Percentiles rank a stretch among this genome's conserved stretches.
phyloP scores from a whole-genome alignment of 2,797 vertebrate species.

The Cuculus canorus region DNA sequence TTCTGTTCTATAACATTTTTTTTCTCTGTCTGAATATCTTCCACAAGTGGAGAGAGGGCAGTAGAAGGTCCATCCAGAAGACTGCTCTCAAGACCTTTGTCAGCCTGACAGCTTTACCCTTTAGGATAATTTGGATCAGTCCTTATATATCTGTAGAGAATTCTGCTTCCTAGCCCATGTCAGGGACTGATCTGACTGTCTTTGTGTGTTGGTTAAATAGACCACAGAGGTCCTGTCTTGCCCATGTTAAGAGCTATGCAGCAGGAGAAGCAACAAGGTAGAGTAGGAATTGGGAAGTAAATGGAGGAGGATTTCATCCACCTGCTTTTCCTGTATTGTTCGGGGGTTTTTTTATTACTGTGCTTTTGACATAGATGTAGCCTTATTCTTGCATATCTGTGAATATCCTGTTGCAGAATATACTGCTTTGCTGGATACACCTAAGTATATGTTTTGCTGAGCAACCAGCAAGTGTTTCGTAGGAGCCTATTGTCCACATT shows the following conservation, averaged over 20 bases:
- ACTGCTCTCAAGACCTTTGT: not conserved
- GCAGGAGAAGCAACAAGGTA: not conserved
- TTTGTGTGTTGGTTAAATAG: not conserved
- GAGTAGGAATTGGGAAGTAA: not conserved
- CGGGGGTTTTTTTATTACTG: rapidly evolving
- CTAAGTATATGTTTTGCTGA: not conserved
- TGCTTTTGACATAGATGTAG: not conserved
- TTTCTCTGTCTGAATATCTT: not conserved
- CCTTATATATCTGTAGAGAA: not conserved
- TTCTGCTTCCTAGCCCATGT: not conserved
- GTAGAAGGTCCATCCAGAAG: not conserved
- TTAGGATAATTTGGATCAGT: not conserved
- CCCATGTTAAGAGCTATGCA: not conserved
- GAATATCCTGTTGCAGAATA: not conserved
- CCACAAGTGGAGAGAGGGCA: not conserved
- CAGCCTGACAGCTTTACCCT: not conserved
- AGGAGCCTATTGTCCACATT: not conserved
- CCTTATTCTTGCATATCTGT: not conserved
- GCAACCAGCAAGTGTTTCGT: not conserved
- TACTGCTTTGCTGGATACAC: not conserved
- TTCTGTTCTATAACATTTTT: not conserved
- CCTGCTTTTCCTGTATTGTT: not conserved
- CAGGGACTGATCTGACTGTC: not conserved
- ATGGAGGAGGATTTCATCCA: not conserved
- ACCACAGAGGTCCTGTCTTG: not conserved